Percentiles rank a stretch among this genome's conserved stretches.
These are phyloP conservation scores for Tretioscincus oriximinensis DNA, from an alignment of 2,113 vertebrate genomes.

Conservation along the genomic window DNA sequence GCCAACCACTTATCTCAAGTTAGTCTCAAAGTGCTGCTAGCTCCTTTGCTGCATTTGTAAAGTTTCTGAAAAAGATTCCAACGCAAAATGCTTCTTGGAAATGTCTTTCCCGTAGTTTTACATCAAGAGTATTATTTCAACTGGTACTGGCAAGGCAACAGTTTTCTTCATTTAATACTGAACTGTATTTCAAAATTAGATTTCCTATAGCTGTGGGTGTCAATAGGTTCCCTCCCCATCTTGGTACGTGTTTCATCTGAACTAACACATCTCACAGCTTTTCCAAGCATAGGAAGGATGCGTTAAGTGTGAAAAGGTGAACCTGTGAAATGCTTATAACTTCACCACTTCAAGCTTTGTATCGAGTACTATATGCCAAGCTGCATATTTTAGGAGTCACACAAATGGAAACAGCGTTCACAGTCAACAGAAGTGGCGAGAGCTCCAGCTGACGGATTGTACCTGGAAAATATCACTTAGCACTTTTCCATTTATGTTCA, in stretches of 20 bases:
- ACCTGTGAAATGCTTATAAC: background rate
- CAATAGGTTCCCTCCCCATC: background rate
- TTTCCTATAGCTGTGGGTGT: too few relatives aligned
- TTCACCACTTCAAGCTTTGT: background rate
- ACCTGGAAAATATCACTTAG: background rate
- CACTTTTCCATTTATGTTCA: constrained; percentile 1
- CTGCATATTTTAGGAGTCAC: background rate
- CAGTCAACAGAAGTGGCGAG: background rate
- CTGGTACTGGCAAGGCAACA: background rate
- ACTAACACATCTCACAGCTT: background rate
- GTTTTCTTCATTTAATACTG: too few relatives aligned
- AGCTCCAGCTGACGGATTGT: background rate
- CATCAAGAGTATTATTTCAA: background rate
- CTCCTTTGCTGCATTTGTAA: too few relatives aligned
- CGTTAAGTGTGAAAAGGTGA: background rate
- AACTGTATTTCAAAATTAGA: background rate
- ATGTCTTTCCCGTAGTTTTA: background rate
- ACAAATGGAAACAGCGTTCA: background rate
- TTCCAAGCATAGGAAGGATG: background rate
- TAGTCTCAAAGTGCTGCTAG: too few relatives aligned
- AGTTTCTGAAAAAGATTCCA: background rate
- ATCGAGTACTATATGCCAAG: background rate
- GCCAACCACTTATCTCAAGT: too few relatives aligned
- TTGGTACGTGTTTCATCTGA: too few relatives aligned
- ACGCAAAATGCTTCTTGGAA: background rate